Base-by-base conservation (phyloP, 1,140 invertebrate species). In the Hycleus cichorii region DNA sequence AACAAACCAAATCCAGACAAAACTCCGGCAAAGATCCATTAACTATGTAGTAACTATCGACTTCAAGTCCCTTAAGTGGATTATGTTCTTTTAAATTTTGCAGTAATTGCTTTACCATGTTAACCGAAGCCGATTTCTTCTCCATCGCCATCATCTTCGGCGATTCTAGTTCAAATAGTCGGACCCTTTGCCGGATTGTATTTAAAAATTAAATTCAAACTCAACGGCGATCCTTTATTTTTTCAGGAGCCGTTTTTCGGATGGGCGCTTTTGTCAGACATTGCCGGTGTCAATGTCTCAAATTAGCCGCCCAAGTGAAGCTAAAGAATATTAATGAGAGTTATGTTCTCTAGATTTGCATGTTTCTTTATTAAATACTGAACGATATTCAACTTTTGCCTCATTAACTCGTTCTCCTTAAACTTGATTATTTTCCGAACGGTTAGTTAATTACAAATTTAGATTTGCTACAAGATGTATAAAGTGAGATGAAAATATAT, bases 391-490 rank as follows among this genome's bases (percentile, higher is more conserved):
- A 63, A 63, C 55, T 64, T 64, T 67, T 57, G 57, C 58, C 60
- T 65, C 65, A 65, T 64, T 64, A 61, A 61, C 58, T 61, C 45
- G 18, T 47, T 53, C 54, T 55, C 51, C 61, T 61, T 61, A 42
- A 64, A 50, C 61, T 62, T 67, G 65, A 67, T 67, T 67, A 67
- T 67, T 67, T 67, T 67, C 65, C 63, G 54, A 64, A 61, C 48
- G 63, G 58, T 65, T 64, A 65, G 65, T 63, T 67, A 67, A 67
- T 67, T 67, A 67, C 63, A 67, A 67, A 61, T 64, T 64, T 61
- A 64, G 62, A 64, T 64, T 61, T 61, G 52, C 45, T 42, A 42
- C 10, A 6, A 42, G 40, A 47, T 47, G 46, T 9, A n/a, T 11
- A 12, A 26, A 49, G 27, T 26, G 32, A 4, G 32, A 32, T 32